Base-by-base conservation (phyloP, 2,113 vertebrate genomes). In the Orycteropus afer region DNA sequence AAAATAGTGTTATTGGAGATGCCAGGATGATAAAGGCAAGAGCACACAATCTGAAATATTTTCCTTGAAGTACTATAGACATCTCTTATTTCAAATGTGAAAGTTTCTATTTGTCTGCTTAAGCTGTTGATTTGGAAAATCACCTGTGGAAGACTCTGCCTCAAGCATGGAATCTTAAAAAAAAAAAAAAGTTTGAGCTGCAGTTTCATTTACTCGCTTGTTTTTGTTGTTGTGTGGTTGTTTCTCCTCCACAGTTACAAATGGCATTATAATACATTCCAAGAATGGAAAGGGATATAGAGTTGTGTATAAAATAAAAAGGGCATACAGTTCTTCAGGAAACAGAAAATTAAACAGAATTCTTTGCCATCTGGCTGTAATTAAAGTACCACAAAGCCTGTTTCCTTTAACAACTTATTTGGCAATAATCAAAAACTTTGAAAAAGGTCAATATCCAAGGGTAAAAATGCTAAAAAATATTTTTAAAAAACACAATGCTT, bases 391-490 rank as follows among this genome's bases (percentile, higher is more conserved):
- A 86, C 37, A 83, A 71, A 57, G 10, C 20, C 22, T 79, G 13
- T 51, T 63, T 29, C 25, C 8, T 47, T 79, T 76, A 59, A 61
- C 3, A 82, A 61, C 37, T 76, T 93, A 61, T n/a, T 55, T 93
- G 79, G 34, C 80, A 91, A 89, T 34, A 40, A 85, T 32, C 18
- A 45, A 29, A 83, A 88, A 55, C 22, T 53, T 78, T 49, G 25
- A 76, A 81, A 93, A 65, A 51, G 10, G 4, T 40, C 25, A 77
- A 65, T 22, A 47, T 77, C 12, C 9, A 73, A 53, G 17, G 22
- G 47, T 49, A 85, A 89, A 86, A 86, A 59, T 47, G 53, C 11
- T 51, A 86, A 63, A 84, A 92, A 86, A n/a, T n/a, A n/a, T n/a
- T n/a, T n/a, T n/a, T n/a, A n/a, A n/a, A n/a, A n/a, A n/a, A n/a